A percentile compares a stretch with the other conserved stretches of the same genome.
phyloP scores from a whole-genome alignment of 2,797 vertebrate species.

The Helarctos malayanus region DNA sequence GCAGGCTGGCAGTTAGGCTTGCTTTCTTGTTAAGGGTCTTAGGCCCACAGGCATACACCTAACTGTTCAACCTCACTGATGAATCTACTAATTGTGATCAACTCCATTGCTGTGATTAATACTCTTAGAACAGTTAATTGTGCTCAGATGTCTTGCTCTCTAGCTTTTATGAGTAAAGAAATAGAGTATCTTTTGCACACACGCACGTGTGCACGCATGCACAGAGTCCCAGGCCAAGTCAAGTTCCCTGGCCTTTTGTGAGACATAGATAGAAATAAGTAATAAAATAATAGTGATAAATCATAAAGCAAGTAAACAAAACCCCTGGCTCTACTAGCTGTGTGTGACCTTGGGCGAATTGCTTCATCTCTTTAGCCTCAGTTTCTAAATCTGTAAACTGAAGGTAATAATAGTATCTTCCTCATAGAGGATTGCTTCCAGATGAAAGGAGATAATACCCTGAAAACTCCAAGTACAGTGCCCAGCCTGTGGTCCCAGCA shows the following conservation, averaged over 20 bases:
- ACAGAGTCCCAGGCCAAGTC: neutral
- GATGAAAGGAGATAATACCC: neutral
- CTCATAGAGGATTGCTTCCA: neutral
- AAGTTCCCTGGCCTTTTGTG: neutral
- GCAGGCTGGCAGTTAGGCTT: neutral
- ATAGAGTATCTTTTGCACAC: constrained; percentile 26
- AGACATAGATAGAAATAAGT: neutral
- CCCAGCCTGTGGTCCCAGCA: neutral
- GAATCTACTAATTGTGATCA: neutral
- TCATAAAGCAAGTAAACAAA: neutral
- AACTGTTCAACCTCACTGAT: neutral
- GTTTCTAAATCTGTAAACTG: neutral
- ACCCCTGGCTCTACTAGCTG: neutral
- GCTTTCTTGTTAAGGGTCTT: neutral
- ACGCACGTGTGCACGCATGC: no score
- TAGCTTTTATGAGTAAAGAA: constrained; percentile 73
- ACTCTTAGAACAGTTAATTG: constrained; percentile 37
- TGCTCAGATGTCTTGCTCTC: constrained; percentile 53
- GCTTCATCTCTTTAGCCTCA: neutral
- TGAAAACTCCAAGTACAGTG: neutral
- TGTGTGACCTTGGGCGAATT: neutral
- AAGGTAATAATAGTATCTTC: neutral
- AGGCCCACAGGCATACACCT: neutral
- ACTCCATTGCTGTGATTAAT: neutral
- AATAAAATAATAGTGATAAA: neutral